Base-by-base conservation (phyloP, 2,888 invertebrate species). In the Chrysopilus asiliformis region DNA sequence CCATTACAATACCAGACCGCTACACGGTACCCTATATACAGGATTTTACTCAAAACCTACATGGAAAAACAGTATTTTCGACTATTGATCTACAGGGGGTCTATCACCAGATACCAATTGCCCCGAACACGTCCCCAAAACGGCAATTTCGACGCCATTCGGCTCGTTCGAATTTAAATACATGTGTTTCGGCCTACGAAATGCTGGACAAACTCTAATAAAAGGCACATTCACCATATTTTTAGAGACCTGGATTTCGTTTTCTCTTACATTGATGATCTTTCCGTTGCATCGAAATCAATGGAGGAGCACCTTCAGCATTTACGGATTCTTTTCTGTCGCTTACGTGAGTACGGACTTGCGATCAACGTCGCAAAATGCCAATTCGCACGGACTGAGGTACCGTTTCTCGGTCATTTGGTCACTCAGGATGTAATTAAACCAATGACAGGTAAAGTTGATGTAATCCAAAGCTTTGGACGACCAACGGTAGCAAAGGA, bases 91-190 rank as follows among this genome's bases (percentile, higher is more conserved):
- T 53, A 8, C 27, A 32, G 4, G 28, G 39, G 25, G 57, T 56
- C 2, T 61, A 50, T 34, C 46, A 55, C 32, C 52, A 57, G 24
- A 53, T 62, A 14, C 53, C 53, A 1, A 46, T 59, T 4, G 39
- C 29, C 3, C 30, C 42, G 48, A 45, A 13, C 49, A 56, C 38
- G 45, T 56, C 8, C 43, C 28, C 1, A 58, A 59, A 39, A 55
- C 55, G 5, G 55, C 52, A 0, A 50, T 57, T 5, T n/a, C n/a
- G n/a, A n/a, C n/a, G n/a, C n/a, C n/a, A n/a, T n/a, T n/a, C n/a
- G n/a, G n/a, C n/a, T n/a, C 51, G 4, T 57, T 47, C 35, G 55
- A 56, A 38, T 53, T 46, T 33, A 16, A 40, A 1, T 16, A 17
- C 3, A 55, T 55, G 53, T 37, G 48, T 3, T 56, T 55, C 35